Conservation (phyloP, 2,888 invertebrate species). For the Tubulanus polymorphus region DNA sequence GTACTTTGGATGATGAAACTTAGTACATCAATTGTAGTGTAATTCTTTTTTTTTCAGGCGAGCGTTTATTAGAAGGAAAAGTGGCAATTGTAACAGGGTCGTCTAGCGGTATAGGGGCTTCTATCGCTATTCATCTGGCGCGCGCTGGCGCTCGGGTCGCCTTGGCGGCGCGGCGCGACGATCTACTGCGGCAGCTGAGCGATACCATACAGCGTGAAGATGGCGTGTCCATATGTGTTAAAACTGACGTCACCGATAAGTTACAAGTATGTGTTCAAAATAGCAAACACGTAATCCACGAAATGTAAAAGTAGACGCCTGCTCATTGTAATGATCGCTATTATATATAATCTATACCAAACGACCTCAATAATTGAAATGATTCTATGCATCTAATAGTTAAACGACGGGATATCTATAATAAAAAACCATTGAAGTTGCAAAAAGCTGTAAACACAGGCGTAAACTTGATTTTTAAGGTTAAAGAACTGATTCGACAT, state of each 20-base stretch:
- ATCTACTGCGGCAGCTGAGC: constrained; percentile 36
- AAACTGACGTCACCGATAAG: constrained; percentile 48
- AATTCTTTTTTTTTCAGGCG: constrained; percentile 13
- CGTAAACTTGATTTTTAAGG: constrained; percentile 23
- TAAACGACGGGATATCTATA: no score
- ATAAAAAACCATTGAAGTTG: no score
- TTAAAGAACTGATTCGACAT: constrained; percentile 37
- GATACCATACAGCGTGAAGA: constrained; percentile 32
- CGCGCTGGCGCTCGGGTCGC: constrained; percentile 50
- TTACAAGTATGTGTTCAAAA: constrained; percentile 30
- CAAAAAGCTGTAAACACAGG: no score
- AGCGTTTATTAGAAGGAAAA: constrained; percentile 29
- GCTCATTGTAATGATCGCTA: no score
- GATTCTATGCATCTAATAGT: no score
- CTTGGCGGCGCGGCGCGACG: constrained; percentile 48
- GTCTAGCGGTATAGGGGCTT: constrained; percentile 54
- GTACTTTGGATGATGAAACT: no score
- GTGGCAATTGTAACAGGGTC: constrained; percentile 55
- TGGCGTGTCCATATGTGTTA: constrained; percentile 40
- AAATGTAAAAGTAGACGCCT: no score
- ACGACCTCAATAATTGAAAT: no score
- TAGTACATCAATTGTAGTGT: no score
- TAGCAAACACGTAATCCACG: no score
- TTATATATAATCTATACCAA: no score
- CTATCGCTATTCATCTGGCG: constrained; percentile 41